Evolutionary conservation across 2,888 invertebrate species (phyloP).

Genomic region (Zhengitettix transpicula): DNA sequence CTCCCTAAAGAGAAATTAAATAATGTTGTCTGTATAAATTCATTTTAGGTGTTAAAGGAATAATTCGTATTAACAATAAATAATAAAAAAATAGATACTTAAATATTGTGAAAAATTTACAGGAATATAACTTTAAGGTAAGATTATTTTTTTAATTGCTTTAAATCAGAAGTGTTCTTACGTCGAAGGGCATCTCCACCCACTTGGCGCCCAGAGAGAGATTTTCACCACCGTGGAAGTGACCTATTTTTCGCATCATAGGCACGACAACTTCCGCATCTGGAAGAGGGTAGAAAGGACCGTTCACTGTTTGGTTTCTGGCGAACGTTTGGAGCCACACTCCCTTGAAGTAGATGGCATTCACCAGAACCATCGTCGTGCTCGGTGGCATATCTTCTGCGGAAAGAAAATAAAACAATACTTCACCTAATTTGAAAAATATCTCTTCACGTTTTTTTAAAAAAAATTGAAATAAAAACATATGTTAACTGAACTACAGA

Average conservation of each 20-base stretch:
- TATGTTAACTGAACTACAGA: too few relatives aligned
- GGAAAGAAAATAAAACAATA: background rate
- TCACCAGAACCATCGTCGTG: conserved; percentile 13
- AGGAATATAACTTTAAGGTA: background rate
- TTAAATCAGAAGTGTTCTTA: conserved; percentile 1
- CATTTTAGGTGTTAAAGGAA: background rate
- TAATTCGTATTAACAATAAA: background rate
- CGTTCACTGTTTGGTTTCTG: conserved; percentile 6
- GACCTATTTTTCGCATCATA: conserved; percentile 11
- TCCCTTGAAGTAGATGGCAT: conserved; percentile 14
- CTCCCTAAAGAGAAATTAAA: conserved; percentile 20
- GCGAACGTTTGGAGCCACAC: conserved; percentile 12
- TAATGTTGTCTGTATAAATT: too few relatives aligned
- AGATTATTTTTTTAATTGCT: too few relatives aligned
- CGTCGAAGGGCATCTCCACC: conserved; percentile 14
- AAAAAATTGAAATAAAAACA: too few relatives aligned
- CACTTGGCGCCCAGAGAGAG: conserved; percentile 11
- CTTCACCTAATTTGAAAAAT: too few relatives aligned
- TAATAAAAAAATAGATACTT: background rate
- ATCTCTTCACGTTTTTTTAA: too few relatives aligned
- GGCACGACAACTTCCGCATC: conserved; percentile 5
- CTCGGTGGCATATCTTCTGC: conserved; percentile 9
- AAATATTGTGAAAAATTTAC: background rate
- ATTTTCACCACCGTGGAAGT: conserved; percentile 11
- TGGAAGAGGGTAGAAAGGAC: conserved; percentile 7